Base-by-base conservation (phyloP, 2,797 vertebrate genomes). In the Babyrousa celebensis region DNA sequence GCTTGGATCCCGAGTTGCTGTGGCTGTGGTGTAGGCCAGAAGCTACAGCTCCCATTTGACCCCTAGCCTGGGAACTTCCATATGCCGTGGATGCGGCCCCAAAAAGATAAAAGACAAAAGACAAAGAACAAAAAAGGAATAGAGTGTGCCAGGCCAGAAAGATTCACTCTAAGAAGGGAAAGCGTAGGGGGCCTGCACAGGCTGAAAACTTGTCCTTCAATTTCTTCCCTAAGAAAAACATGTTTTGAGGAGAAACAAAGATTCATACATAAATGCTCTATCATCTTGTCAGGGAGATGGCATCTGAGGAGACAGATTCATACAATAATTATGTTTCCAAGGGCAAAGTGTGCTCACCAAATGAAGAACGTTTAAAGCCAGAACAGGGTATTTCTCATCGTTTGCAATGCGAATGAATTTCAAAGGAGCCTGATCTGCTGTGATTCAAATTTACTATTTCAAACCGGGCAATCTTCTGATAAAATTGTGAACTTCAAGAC, bases 401-500 rank as follows among this genome's bases (percentile, higher is more conserved):
- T 79, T 67, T 77, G 32, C 80, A 68, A 18, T 40, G 21, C 65
- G 79, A 60, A 25, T 85, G 8, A 32, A 15, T 89, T 68, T 93
- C 58, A 75, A 58, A 20, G 68, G 43, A 96, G 18, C 7, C 86
- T 85, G 65, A 32, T 56, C 87, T 40, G 29, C 80, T 63, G 11
- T 32, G 52, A 93, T 70, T 86, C 23, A 89, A 54, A 72, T 85
- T 18, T 79, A 58, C 43, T 63, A 1, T 93, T 96, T 84, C 54
- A 94, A 87, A 65, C 11, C 15, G 91, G 62, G 74, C 23, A 48
- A 14, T 29, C 5, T 85, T 95, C 83, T 89, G 32, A 65, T 48
- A 80, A 89, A 88, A 89, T 43, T 21, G 27, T 96, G 71, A 93
- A 85, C 23, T 72, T 94, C 52, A 91, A 96, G 86, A 94, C 36